Conservation (phyloP, 2,113 vertebrate genomes). For the Hyperoodon ampullatus region DNA sequence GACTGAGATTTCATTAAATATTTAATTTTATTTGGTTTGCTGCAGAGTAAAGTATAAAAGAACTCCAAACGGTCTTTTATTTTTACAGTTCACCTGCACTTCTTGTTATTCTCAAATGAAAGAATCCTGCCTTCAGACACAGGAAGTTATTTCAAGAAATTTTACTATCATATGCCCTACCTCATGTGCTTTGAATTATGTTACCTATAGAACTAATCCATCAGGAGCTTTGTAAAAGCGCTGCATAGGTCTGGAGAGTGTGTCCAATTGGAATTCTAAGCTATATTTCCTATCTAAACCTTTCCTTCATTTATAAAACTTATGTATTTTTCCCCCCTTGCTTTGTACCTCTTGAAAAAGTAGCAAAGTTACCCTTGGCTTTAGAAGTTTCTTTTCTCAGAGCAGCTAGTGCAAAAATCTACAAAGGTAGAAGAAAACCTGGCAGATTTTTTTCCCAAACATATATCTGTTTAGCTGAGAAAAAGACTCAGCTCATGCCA, state of each 20-base stretch:
- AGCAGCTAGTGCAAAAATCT: background rate
- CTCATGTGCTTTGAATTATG: constrained; percentile 45
- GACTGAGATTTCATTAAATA: constrained; percentile 71
- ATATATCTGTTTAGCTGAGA: constrained; percentile 39
- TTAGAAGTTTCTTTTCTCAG: constrained; percentile 42
- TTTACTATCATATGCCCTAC: background rate
- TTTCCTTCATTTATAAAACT: constrained; percentile 48
- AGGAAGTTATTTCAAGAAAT: constrained; percentile 56
- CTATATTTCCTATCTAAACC: background rate
- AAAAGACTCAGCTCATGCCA: background rate
- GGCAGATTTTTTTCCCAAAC: background rate
- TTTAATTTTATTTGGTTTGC: constrained; percentile 73
- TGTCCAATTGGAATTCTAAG: background rate
- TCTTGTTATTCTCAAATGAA: constrained; percentile 55
- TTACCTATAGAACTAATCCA: constrained; percentile 4
- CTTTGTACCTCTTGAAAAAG: constrained; percentile 14
- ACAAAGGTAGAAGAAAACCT: background rate
- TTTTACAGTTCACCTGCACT: constrained; percentile 30
- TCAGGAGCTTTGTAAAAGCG: background rate
- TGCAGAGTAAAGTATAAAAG: constrained; percentile 57
- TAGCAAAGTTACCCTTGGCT: background rate
- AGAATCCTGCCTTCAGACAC: constrained; percentile 31
- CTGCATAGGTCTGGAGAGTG: background rate
- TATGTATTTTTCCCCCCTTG: background rate
- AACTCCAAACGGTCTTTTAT: constrained; percentile 42